Base-by-base conservation (phyloP, 2,113 vertebrate genomes). In the Polypterus bichir region DNA sequence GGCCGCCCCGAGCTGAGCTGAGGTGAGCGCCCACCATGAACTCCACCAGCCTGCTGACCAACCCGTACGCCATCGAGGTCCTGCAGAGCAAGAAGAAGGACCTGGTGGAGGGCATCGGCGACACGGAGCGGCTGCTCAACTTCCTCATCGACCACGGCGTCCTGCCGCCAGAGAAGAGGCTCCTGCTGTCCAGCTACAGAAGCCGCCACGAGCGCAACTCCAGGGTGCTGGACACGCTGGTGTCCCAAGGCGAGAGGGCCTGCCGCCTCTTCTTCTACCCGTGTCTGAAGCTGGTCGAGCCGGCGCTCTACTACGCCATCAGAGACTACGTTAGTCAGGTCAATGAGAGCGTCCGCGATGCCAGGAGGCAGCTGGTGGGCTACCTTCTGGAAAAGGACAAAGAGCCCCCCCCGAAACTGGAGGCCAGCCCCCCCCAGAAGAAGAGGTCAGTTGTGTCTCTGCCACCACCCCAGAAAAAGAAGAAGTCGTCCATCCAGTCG, bases 201-300 rank as follows among this genome's bases (percentile, higher is more conserved):
- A 84, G 77, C 49, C 54, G 10, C 61, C 78, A 65, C 59, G 82
- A 84, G 67, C 88, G 86, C 71, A 89, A 81, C 65, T 76, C 80
- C 44, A 64, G 65, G n/a, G 60, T 89, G 61, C 73, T 91, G 67
- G 85, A 88, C 59, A 72, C 77, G 7, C 57, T 89, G 7, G 66
- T 86, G 64, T 85, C 83, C 59, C 83, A 77, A 66, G 88, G 89
- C 57, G 89, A 92, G 74, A 62, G 76, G 68, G 88, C 86, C 1
- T 90, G 86, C 64, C 77, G 81, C 3, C 80, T 87, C 10, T 90
- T 91, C 68, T 90, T 91, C 61, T 84, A 88, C 55, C 88, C 90
- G 0, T 91, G 87, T 73, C 78, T 92, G 59, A 88, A 86, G 76
- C 59, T 78, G 67, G 72, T 78, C 27, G 84, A 91, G 71, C 89